These are phyloP conservation scores for Drosophila lini DNA, from an alignment of 1,140 invertebrate species.

Conservation along the genomic window DNA sequence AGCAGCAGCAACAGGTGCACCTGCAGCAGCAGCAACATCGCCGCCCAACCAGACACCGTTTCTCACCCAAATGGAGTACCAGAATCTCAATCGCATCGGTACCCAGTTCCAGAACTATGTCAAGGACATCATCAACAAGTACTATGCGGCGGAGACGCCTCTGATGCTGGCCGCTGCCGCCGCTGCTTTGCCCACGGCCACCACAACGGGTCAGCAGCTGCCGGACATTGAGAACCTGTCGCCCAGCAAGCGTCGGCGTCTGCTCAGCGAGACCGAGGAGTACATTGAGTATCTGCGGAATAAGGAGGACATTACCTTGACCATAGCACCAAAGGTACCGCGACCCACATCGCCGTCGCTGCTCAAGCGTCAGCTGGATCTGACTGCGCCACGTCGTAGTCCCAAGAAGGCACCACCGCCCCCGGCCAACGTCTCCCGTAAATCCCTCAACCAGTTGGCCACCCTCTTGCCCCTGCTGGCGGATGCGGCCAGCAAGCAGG, in stretches of 20 bases:
- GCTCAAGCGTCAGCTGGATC: conserved; percentile 73
- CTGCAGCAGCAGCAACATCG: conserved; percentile 30
- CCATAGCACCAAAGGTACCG: conserved; percentile 71
- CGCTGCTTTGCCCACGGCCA: conserved; percentile 73
- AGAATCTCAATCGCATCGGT: conserved; percentile 82
- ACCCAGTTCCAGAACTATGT: conserved; percentile 84
- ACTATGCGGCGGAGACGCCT: conserved; percentile 79
- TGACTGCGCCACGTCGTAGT: conserved; percentile 64
- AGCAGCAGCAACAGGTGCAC: conserved; percentile 24
- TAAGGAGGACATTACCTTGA: conserved; percentile 81
- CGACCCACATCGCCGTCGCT: conserved; percentile 42
- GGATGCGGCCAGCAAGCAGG: conserved; percentile 79
- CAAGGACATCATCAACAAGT: conserved; percentile 83
- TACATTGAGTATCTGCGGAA: conserved; percentile 83
- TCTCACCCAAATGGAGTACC: conserved; percentile 81
- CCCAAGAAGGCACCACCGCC: conserved; percentile 58
- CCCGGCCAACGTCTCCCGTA: conserved; percentile 43
- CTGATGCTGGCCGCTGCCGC: conserved; percentile 67
- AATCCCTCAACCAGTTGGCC: conserved; percentile 74
- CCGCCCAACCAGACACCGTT: conserved; percentile 61
- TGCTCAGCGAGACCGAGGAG: conserved; percentile 80
- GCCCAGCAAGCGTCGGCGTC: conserved; percentile 64
- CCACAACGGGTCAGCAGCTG: conserved; percentile 63
- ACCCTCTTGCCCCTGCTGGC: conserved; percentile 73
- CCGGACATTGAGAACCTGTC: conserved; percentile 43